Percentiles rank a stretch among this genome's conserved stretches.
phyloP scores from a whole-genome alignment of 2,797 vertebrate genomes.

The Sebastes wilsoni region DNA sequence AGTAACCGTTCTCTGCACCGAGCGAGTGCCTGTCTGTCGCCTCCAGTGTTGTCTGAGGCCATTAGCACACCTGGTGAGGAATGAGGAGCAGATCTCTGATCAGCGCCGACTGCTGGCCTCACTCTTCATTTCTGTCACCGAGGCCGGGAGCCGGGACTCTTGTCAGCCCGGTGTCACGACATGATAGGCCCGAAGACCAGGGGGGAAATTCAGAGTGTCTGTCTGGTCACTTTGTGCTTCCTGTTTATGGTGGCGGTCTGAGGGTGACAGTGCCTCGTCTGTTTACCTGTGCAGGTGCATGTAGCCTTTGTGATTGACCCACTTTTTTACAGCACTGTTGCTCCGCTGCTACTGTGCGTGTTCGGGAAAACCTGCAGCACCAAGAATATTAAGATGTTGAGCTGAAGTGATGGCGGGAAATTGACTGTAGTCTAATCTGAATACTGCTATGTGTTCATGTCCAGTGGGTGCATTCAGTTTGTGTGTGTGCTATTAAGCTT shows the following conservation, averaged over 20 bases:
- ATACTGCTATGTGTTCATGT: no score
- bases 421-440: neutral
- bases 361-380: neutral
- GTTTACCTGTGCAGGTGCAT: conserved; percentile 41
- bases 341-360: neutral
- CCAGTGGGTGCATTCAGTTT: neutral
- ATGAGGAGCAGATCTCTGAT: conserved; percentile 71
- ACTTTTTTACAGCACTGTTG: conserved; percentile 25
- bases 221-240: conserved; percentile 70
- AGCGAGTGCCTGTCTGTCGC: conserved; percentile 44
- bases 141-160: conserved; percentile 18
- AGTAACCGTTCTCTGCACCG: neutral
- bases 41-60: conserved; percentile 70
- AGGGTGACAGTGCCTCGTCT: conserved; percentile 58
- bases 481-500: neutral
- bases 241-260: conserved; percentile 46
- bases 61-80: conserved; percentile 73
- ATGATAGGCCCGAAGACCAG: conserved; percentile 37
- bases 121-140: conserved; percentile 75
- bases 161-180: conserved; percentile 63
- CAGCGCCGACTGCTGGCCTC: conserved; percentile 70
- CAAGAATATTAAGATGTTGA: neutral
- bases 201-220: conserved; percentile 59
- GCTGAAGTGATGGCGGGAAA: neutral
- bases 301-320: conserved; percentile 31